Evolutionary conservation across 2,888 invertebrate species (phyloP), one percentile per base, ranked within the genome.

Genomic region (Orgyia antiqua): DNA sequence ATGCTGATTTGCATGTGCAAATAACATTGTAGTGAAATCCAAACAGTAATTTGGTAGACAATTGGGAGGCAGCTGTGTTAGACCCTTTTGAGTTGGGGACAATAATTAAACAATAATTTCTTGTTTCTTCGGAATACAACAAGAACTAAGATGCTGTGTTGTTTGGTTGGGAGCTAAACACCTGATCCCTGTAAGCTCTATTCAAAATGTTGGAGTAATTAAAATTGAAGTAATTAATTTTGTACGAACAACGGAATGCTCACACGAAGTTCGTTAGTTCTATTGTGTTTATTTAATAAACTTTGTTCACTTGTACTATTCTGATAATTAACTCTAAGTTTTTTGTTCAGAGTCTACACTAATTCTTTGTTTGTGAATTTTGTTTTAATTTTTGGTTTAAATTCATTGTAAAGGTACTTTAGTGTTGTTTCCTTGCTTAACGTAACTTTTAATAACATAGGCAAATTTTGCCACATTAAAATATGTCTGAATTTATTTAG

Each of bases 1-100:
- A 79, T 70, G 65, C 66, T 74, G 73, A 83, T 86, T 84, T 84
- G 79, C 86, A 84, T 84, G 76, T 74, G 76, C 77, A 83, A 86
- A 86, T 82, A 82, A 73, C 73, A 63, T 55, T 68, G 73, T 79
- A 77, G 80, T 68, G 79, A 72, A 78, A 78, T 74, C 71, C 69
- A 82, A 83, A 84, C 69, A 84, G 73, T 68, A 83, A 83, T 86
- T 84, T 74, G 57, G 69, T 51, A 67, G 72, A 83, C 78, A 83
- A 83, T 82, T 51, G 68, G 51, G 46, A 43, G 51, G 62, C 82
- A 83, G 82, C 73, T 82, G 84, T 55, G 76, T 57, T 42, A 26
- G 36, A 42, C 51, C 45, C 42, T 49, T 38, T 37, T 29, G 46
- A 40, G 48, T 39, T 42, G 55, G 59, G 58, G 15, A 72, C 69